Conservation (phyloP, 2,888 invertebrate species). For the Andricus quercusramuli region DNA sequence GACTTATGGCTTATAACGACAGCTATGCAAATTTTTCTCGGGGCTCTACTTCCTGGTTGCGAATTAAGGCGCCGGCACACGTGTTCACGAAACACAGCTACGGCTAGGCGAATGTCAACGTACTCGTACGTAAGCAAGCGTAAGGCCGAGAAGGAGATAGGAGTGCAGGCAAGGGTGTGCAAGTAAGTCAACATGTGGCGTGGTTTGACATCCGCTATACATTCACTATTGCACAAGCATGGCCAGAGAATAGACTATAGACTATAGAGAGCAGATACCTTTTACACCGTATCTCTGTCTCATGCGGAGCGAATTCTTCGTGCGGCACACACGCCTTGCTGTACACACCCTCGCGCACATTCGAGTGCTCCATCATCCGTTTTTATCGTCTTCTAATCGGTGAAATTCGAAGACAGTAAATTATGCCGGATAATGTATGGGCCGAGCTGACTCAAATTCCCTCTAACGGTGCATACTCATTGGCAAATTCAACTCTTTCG, state of each 20-base stretch:
- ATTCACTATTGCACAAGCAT: constrained; percentile 77
- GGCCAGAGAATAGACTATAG: too few relatives aligned
- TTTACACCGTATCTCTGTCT: constrained; percentile 69
- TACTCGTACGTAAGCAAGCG: constrained; percentile 3
- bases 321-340: constrained; percentile 71
- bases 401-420: constrained; percentile 58
- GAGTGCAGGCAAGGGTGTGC: constrained; percentile 68
- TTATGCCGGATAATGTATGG: constrained; percentile 46
- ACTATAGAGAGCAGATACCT: constrained; percentile 64
- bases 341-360: constrained; percentile 73
- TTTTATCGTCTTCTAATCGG: constrained; percentile 52
- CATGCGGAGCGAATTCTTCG: constrained; percentile 74
- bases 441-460: not conserved
- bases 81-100: constrained; percentile 58
- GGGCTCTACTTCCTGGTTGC: constrained; percentile 59
- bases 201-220: constrained; percentile 78
- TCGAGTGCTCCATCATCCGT: constrained; percentile 57
- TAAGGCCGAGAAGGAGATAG: constrained; percentile 44
- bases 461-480: constrained; percentile 13
- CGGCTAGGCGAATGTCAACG: constrained; percentile 67
- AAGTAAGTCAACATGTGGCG: constrained; percentile 59
- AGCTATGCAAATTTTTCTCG: constrained; percentile 36
- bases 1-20: constrained; percentile 39
- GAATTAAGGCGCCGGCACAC: constrained; percentile 57
- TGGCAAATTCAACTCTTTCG: not conserved